Conservation (phyloP, 2,888 invertebrate genomes). For the Hydriomena furcata region DNA sequence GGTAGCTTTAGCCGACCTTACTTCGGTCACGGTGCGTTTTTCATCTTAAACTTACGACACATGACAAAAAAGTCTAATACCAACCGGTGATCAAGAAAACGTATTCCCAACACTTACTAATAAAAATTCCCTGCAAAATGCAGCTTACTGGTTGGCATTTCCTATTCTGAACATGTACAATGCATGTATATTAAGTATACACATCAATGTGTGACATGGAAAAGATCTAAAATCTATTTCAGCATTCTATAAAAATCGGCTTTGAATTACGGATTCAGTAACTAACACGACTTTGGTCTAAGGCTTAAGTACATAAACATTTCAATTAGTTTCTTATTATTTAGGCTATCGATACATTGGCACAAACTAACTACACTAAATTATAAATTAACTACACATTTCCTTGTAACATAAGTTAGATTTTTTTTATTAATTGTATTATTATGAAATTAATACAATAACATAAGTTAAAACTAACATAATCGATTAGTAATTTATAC, state of each 20-base stretch:
- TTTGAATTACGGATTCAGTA: constrained; percentile 17
- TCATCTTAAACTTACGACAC: no score
- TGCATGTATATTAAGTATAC: no score
- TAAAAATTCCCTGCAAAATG: no score
- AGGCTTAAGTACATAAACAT: constrained; percentile 34
- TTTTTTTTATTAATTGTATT: constrained; percentile 18
- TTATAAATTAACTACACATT: constrained; percentile 26
- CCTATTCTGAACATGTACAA: background rate
- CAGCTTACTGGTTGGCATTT: background rate
- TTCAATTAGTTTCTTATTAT: constrained; percentile 32
- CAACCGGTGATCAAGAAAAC: no score
- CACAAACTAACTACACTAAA: constrained; percentile 35
- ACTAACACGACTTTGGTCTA: constrained; percentile 17
- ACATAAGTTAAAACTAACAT: constrained; percentile 10
- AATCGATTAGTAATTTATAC: constrained; percentile 10
- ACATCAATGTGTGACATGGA: no score
- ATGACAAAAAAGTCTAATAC: no score
- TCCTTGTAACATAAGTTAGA: constrained; percentile 35
- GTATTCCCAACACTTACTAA: no score
- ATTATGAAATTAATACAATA: constrained; percentile 19
- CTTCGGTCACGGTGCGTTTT: no score
- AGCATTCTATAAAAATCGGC: constrained; percentile 5
- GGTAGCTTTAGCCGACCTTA: no score
- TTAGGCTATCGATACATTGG: constrained; percentile 21
- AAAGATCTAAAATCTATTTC: background rate